Evolutionary conservation across 2,888 invertebrate genomes (phyloP).

Genomic region (Hypomecis atomaria): DNA sequence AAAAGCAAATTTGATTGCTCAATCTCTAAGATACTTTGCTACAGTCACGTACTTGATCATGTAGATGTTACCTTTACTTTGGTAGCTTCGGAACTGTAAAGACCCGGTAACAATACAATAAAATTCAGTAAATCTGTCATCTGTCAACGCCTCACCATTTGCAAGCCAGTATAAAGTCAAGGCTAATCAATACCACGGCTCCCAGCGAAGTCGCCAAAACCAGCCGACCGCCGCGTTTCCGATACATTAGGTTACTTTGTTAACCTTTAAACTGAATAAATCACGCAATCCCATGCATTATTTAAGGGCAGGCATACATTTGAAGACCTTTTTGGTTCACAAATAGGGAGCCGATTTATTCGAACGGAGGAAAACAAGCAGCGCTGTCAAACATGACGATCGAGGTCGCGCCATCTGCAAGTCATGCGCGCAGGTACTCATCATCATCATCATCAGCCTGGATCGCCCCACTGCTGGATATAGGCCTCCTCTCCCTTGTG

Average conservation of each 20-base stretch:
- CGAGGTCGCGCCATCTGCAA: conserved; percentile 12
- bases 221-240: conserved; percentile 1
- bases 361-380: conserved; percentile 6
- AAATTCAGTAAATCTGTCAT: neutral
- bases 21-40: too few relatives aligned
- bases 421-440: neutral
- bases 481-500: too few relatives aligned
- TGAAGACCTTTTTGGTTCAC: conserved; percentile 27
- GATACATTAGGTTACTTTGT: conserved; percentile 12
- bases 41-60: too few relatives aligned
- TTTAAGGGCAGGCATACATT: conserved; percentile 22
- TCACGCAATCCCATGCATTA: conserved; percentile 27
- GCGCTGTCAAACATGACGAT: neutral
- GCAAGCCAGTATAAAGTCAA: neutral
- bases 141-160: neutral
- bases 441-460: too few relatives aligned
- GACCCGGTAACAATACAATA: neutral
- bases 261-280: conserved; percentile 26
- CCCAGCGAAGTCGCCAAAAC: neutral
- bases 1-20: too few relatives aligned
- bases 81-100: too few relatives aligned
- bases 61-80: too few relatives aligned
- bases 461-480: too few relatives aligned
- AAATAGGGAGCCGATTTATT: conserved; percentile 19
- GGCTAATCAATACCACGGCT: neutral